Percentiles rank a stretch among this genome's conserved stretches.
Conservation (phyloP, 2,113 vertebrate species). For the Scatophagus argus region DNA sequence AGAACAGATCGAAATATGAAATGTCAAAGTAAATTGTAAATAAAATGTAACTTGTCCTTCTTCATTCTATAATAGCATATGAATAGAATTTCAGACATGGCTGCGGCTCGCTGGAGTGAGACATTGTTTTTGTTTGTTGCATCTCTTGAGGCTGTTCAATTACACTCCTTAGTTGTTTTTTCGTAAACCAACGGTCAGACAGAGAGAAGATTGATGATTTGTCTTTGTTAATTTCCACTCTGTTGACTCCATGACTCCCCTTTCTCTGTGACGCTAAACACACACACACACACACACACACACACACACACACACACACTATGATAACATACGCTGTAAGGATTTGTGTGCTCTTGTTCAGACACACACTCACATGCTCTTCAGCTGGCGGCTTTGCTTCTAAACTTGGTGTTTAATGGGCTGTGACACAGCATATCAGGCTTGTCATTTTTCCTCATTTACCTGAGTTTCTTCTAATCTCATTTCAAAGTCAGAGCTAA, state of each 20-base stretch:
- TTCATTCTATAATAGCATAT: conserved; percentile 45
- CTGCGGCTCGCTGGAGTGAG: conserved; percentile 67
- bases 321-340: conserved; percentile 22
- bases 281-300: background rate
- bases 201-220: conserved; percentile 74
- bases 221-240: conserved; percentile 77
- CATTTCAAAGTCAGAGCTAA: conserved; percentile 77
- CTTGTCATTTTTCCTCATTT: conserved; percentile 80
- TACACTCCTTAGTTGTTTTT: conserved; percentile 67
- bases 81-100: conserved; percentile 70
- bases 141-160: conserved; percentile 72
- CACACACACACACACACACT: background rate
- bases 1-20: conserved; percentile 58
- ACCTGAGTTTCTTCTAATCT: conserved; percentile 73
- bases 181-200: conserved; percentile 66
- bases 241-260: conserved; percentile 58
- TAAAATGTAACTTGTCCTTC: conserved; percentile 50
- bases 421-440: conserved; percentile 73
- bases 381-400: conserved; percentile 37
- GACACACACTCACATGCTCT: conserved; percentile 17
- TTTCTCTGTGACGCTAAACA: conserved; percentile 24
- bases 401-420: conserved; percentile 76
- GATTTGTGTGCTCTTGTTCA: conserved; percentile 28
- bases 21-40: conserved; percentile 66
- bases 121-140: conserved; percentile 74